phyloP scores from a whole-genome alignment of 2,888 invertebrate genomes.

The Poecilus cupreus region DNA sequence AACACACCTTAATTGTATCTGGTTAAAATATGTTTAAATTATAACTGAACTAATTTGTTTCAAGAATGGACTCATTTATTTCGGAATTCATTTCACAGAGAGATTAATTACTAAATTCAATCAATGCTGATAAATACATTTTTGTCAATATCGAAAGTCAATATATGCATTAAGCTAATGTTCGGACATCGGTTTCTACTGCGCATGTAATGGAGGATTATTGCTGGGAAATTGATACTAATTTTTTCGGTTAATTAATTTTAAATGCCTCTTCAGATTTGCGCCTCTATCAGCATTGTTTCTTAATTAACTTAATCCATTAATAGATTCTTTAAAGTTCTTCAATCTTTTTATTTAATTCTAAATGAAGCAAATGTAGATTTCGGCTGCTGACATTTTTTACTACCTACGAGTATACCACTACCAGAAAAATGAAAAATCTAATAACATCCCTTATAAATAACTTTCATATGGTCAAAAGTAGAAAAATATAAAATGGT shows the following conservation, averaged over 20 bases:
- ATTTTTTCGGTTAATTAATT: background rate
- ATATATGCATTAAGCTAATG: slow-evolving; percentile 29
- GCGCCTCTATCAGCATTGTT: no score
- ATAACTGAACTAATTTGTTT: slow-evolving; percentile 48
- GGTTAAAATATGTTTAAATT: slow-evolving; percentile 46
- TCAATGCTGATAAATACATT: slow-evolving; percentile 26
- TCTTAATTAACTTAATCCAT: no score
- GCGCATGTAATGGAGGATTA: background rate
- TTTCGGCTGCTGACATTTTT: no score
- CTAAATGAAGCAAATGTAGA: no score
- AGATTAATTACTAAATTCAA: slow-evolving; percentile 37
- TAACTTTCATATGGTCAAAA: no score
- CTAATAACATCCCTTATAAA: no score
- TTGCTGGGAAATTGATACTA: background rate
- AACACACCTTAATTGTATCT: slow-evolving; percentile 43
- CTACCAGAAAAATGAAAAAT: no score
- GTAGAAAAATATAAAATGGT: no score
- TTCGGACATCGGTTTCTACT: background rate
- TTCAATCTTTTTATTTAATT: background rate
- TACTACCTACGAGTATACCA: no score
- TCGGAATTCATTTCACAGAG: slow-evolving; percentile 3
- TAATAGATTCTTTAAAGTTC: background rate
- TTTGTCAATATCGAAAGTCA: slow-evolving; percentile 2
- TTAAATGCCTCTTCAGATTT: background rate
- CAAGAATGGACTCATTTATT: slow-evolving; percentile 45